Conservation (phyloP, 2,113 vertebrate species). For the Pleuronectes platessa region DNA sequence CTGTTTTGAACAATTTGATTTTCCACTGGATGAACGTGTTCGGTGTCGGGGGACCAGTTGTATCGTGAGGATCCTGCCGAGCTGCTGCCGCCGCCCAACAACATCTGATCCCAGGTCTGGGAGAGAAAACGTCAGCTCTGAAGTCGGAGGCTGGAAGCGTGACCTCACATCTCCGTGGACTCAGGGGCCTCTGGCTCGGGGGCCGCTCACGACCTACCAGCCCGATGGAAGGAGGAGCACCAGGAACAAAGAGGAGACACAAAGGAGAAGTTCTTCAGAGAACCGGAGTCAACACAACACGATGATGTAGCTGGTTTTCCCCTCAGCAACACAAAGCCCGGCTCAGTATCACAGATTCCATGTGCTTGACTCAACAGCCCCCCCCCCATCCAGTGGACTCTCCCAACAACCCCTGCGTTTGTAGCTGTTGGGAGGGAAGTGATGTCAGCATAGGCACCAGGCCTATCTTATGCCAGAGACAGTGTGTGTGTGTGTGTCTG, state of each 20-base stretch:
- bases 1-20: conserved; percentile 24
- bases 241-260: conserved; percentile 18
- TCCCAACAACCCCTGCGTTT: conserved; percentile 78
- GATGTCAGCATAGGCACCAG: conserved; percentile 67
- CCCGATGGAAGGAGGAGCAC: conserved; percentile 43
- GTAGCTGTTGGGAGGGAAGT: conserved; percentile 77
- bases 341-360: conserved; percentile 78
- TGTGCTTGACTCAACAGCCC: conserved; percentile 65
- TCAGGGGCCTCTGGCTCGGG: conserved; percentile 7
- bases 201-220: conserved; percentile 48
- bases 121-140: conserved; percentile 18
- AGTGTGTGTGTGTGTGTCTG: not conserved
- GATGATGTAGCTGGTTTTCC: conserved; percentile 80
- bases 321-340: conserved; percentile 71
- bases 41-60: not conserved
- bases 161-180: conserved; percentile 35
- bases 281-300: conserved; percentile 57
- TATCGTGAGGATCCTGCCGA: not conserved
- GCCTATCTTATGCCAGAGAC: not conserved
- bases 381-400: conserved; percentile 63
- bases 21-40: conserved; percentile 38
- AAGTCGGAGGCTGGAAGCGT: not conserved
- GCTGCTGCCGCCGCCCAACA: not conserved
- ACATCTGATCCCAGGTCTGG: not conserved
- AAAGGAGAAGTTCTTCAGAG: conserved; percentile 56